A percentile compares a stretch with the other conserved stretches of the same genome.
phyloP scores from a whole-genome alignment of 2,797 vertebrate species.

The Danio aesculapii region DNA sequence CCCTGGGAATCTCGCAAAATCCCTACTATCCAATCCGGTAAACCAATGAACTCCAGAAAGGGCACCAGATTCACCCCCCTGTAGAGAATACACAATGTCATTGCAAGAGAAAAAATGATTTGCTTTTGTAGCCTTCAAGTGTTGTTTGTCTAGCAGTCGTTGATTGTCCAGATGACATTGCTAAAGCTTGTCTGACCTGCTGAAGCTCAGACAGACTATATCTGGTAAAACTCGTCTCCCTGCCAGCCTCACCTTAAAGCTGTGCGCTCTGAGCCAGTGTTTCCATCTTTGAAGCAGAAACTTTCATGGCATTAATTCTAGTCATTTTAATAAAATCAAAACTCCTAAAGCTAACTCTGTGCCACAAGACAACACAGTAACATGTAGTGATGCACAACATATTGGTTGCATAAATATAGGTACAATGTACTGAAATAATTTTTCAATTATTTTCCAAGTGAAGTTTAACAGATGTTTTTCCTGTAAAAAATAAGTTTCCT shows the following conservation, averaged over 20 bases:
- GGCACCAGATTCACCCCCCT: constrained; percentile 96
- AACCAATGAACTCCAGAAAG: constrained; percentile 89
- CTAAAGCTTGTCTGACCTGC: constrained; percentile 22
- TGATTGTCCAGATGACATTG: not conserved
- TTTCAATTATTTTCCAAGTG: too few species aligned
- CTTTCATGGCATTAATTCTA: not conserved
- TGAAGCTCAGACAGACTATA: constrained; percentile 49
- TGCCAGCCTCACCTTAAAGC: constrained; percentile 20
- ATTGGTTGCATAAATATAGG: too few species aligned
- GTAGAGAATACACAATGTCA: constrained; percentile 38
- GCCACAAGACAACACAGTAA: not conserved
- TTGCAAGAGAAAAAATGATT: not conserved
- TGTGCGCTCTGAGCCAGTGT: not conserved
- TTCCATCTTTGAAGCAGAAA: not conserved
- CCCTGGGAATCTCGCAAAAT: constrained; percentile 93
- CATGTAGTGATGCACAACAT: not conserved
- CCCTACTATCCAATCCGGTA: constrained; percentile 88
- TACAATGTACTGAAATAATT: too few species aligned
- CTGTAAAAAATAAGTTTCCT: too few species aligned
- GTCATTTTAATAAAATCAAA: not conserved
- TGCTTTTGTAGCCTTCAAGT: not conserved
- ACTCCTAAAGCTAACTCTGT: not conserved
- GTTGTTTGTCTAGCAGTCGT: not conserved
- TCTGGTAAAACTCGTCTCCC: constrained; percentile 28
- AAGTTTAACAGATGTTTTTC: too few species aligned